phyloP scores from a whole-genome alignment of 2,113 vertebrate genomes.

The Euleptes europaea region DNA sequence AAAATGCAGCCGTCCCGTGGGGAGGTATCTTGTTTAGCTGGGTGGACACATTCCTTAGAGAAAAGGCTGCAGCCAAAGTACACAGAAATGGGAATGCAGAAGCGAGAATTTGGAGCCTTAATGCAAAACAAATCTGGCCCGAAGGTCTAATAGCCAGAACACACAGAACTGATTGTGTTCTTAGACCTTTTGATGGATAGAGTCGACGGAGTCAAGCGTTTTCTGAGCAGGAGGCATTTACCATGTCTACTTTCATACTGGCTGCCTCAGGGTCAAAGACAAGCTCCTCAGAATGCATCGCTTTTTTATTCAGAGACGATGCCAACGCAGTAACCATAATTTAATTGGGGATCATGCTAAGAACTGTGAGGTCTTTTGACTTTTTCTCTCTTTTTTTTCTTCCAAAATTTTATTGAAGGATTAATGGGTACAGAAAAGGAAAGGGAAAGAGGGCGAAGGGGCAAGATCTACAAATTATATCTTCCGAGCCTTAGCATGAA shows the following conservation, averaged over 20 bases:
- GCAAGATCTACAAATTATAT: too few relatives aligned
- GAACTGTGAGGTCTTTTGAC: neutral
- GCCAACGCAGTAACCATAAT: neutral
- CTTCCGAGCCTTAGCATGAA: too few relatives aligned
- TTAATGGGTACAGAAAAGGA: too few relatives aligned
- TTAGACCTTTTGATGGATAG: slow-evolving; percentile 24
- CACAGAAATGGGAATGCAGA: slow-evolving; percentile 24
- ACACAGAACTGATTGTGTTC: slow-evolving; percentile 31
- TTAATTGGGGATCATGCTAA: neutral
- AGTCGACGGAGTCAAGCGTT: neutral
- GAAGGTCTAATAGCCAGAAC: slow-evolving; percentile 9
- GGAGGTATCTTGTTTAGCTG: slow-evolving; percentile 61
- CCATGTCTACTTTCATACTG: neutral
- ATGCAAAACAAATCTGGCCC: slow-evolving; percentile 30
- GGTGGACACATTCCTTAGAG: slow-evolving; percentile 50
- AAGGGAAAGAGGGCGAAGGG: too few relatives aligned
- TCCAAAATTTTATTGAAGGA: too few relatives aligned
- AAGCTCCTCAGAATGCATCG: neutral
- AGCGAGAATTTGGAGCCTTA: slow-evolving; percentile 25
- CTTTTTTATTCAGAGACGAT: neutral
- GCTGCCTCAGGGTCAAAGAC: neutral
- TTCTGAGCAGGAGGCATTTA: neutral
- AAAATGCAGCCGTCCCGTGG: slow-evolving; percentile 47
- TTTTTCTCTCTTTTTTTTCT: too few relatives aligned
- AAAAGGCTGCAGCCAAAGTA: slow-evolving; percentile 61